Conservation (phyloP, 2,888 invertebrate genomes). For the Clepsis dumicolana region DNA sequence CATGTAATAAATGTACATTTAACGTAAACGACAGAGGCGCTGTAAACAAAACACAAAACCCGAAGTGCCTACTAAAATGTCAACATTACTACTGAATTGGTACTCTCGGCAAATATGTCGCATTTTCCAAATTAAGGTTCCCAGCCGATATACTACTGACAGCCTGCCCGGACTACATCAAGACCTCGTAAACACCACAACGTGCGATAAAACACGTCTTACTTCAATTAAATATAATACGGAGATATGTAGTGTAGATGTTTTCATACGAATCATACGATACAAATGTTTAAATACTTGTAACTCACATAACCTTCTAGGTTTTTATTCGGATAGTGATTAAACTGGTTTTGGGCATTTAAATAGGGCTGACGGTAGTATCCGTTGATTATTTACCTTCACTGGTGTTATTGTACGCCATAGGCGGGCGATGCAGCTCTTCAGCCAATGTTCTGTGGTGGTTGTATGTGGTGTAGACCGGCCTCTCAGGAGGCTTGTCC, state of each 20-base stretch:
- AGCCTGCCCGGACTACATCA: neutral
- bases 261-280: no score
- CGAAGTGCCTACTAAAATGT: neutral
- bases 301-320: neutral
- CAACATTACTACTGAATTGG: neutral
- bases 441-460: slow-evolving; percentile 59
- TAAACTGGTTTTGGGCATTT: neutral
- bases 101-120: neutral
- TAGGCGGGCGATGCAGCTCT: slow-evolving; percentile 42
- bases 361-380: neutral
- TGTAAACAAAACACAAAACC: neutral
- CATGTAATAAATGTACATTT: neutral
- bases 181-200: neutral
- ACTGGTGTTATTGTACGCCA: slow-evolving; percentile 46
- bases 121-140: neutral
- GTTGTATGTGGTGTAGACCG: slow-evolving; percentile 57
- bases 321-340: no score
- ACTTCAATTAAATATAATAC: no score
- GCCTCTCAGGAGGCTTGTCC: slow-evolving; percentile 67
- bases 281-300: neutral
- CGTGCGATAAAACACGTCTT: neutral
- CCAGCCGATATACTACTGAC: no score
- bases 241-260: no score
- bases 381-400: slow-evolving; percentile 33
- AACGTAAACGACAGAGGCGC: neutral